These are phyloP conservation scores for Rhinichthys klamathensis DNA, from an alignment of 2,113 vertebrate genomes.

Conservation along the genomic window DNA sequence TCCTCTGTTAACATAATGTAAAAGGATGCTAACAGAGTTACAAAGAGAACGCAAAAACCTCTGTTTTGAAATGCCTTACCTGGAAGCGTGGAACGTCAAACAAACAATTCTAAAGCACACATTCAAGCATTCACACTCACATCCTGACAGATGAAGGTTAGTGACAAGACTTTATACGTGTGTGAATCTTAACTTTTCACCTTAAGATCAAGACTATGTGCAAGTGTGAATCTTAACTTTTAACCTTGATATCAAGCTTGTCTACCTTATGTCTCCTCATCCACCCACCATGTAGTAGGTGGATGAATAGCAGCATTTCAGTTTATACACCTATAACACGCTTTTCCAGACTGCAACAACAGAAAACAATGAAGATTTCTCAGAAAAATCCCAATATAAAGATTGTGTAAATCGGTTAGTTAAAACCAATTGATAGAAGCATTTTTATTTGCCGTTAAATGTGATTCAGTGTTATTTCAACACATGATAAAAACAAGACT, in stretches of 20 bases:
- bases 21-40: background rate
- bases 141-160: background rate
- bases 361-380: background rate
- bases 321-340: background rate
- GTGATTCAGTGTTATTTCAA: conserved; percentile 13
- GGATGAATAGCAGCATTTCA: conserved; percentile 11
- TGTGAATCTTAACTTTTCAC: conserved; percentile 19
- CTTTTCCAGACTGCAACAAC: background rate
- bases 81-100: background rate
- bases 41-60: background rate
- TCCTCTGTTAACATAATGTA: background rate
- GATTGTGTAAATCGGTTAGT: background rate
- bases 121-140: conserved; percentile 3
- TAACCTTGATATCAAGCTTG: conserved; percentile 20
- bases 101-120: background rate
- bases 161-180: background rate
- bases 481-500: background rate
- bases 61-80: background rate
- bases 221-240: conserved; percentile 24
- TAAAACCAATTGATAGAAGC: background rate
- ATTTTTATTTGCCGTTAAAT: background rate
- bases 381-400: background rate
- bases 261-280: background rate
- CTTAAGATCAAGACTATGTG: conserved; percentile 10
- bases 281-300: conserved; percentile 31